Conservation (phyloP, 1,140 invertebrate species). For the Geopemphigus sp. region DNA sequence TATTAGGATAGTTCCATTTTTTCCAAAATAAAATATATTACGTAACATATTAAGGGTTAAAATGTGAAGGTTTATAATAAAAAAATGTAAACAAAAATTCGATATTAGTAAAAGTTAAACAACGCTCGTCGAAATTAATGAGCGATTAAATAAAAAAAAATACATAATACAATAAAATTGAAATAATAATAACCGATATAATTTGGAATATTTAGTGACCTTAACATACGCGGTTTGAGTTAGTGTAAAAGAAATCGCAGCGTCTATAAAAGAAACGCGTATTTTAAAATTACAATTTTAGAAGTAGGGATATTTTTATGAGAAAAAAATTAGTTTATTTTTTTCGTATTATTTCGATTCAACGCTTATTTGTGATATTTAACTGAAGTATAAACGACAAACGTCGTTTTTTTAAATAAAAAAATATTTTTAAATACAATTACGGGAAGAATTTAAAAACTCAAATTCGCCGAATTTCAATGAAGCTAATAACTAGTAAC, state of each 20-base stretch:
- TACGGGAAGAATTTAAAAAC: neutral
- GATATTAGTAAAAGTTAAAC: neutral
- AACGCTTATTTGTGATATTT: neutral
- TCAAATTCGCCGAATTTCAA: neutral
- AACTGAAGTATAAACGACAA: neutral
- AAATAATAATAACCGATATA: neutral
- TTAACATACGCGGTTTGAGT: neutral
- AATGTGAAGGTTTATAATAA: neutral
- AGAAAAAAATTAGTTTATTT: too few species aligned
- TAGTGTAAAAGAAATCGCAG: neutral
- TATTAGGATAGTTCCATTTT: neutral
- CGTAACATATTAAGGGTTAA: neutral
- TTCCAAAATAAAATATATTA: conserved; percentile 4
- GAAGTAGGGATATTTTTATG: neutral
- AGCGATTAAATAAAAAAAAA: neutral
- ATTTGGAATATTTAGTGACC: neutral
- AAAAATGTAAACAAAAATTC: neutral
- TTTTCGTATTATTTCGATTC: neutral
- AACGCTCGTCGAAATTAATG: neutral
- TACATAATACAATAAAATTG: neutral
- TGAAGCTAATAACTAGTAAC: too few species aligned
- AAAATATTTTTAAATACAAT: neutral
- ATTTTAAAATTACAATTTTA: neutral
- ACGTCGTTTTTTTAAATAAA: neutral
- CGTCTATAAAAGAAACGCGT: neutral